These are phyloP conservation scores for Caenorhabditis parvicauda DNA, from an alignment of 2,888 invertebrate genomes.

Conservation along the genomic window DNA sequence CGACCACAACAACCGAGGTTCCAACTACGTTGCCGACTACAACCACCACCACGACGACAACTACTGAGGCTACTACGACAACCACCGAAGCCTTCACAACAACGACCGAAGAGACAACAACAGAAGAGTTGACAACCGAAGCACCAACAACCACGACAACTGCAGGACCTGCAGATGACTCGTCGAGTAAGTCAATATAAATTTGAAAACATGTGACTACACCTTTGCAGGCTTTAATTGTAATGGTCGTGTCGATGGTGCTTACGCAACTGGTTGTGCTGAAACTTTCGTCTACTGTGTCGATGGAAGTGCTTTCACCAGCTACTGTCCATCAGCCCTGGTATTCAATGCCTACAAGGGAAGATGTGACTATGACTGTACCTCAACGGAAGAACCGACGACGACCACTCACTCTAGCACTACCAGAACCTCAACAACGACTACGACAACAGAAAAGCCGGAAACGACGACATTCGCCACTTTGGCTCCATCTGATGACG, in stretches of 20 bases:
- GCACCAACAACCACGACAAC: no score
- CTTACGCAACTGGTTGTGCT: constrained; percentile 28
- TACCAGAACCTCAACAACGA: constrained; percentile 1
- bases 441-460: background rate
- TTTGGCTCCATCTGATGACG: background rate
- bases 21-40: background rate
- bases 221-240: constrained; percentile 15
- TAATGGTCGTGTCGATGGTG: constrained; percentile 15
- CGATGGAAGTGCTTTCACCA: constrained; percentile 10
- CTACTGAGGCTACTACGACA: background rate
- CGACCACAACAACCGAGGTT: background rate
- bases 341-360: constrained; percentile 20
- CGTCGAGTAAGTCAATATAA: no score
- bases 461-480: constrained; percentile 1
- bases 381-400: background rate
- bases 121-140: constrained; percentile 5
- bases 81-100: background rate
- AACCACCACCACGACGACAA: background rate
- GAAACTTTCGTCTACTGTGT: constrained; percentile 20
- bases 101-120: constrained; percentile 10
- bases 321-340: constrained; percentile 15
- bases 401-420: background rate
- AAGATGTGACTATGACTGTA: constrained; percentile 21
- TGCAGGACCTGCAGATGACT: no score
- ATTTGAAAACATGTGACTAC: background rate